Percentiles rank a stretch among this genome's conserved stretches.
phyloP scores from a whole-genome alignment of 1,140 invertebrate genomes.

The Aporrectodea caliginosa region DNA sequence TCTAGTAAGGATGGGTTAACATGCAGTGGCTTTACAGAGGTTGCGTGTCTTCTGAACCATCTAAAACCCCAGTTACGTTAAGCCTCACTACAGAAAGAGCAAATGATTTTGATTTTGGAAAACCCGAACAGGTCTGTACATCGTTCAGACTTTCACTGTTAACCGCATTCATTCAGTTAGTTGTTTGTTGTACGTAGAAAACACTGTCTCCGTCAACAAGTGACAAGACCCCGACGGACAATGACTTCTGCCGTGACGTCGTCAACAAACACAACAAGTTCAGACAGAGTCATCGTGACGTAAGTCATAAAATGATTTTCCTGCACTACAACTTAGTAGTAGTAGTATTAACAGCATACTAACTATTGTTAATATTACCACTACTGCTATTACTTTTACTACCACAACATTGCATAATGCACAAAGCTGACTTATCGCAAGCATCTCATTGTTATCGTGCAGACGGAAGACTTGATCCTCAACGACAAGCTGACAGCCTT shows the following conservation, averaged over 20 bases:
- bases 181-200: neutral
- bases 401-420: no score
- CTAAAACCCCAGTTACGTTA: no score
- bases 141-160: neutral
- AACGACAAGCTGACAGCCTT: conserved; percentile 66
- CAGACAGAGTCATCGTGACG: conserved; percentile 6
- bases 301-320: neutral
- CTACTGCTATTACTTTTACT: no score
- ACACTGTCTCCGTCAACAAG: neutral
- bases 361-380: no score
- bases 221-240: neutral
- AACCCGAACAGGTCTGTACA: neutral
- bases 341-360: no score
- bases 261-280: conserved; percentile 5
- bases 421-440: no score
- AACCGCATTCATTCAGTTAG: neutral
- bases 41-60: no score
- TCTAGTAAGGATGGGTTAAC: no score
- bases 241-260: neutral
- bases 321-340: neutral
- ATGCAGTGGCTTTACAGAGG: no score
- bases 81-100: no score
- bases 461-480: neutral
- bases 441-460: neutral
- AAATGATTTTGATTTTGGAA: neutral